Evolutionary conservation across 2,888 invertebrate genomes (phyloP).

Genomic region (Omphaloscelis lunosa): DNA sequence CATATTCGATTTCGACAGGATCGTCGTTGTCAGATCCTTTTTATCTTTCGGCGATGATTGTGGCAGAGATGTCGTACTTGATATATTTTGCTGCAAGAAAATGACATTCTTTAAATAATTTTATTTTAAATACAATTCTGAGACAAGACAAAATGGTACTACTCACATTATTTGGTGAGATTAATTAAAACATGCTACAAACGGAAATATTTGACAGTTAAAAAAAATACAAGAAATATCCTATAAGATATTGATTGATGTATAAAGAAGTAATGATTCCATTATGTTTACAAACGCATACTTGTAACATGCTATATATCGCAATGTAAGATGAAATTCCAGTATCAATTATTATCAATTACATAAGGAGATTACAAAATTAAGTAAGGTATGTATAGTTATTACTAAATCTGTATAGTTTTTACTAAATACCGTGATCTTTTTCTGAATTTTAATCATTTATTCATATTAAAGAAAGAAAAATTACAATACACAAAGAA

Average conservation of each 20-base stretch:
- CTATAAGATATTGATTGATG: slow-evolving; percentile 2
- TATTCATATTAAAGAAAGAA: background rate
- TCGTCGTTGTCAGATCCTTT: slow-evolving; percentile 92
- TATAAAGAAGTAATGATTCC: slow-evolving; percentile 4
- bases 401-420: background rate
- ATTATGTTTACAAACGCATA: slow-evolving; percentile 3
- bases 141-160: slow-evolving; percentile 23
- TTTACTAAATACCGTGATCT: background rate
- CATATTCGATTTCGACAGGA: slow-evolving; percentile 94
- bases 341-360: background rate
- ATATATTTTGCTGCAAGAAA: slow-evolving; percentile 90
- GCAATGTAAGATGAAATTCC: slow-evolving; percentile 6
- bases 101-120: background rate
- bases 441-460: background rate
- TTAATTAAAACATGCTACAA: slow-evolving; percentile 59
- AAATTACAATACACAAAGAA: slow-evolving; percentile 33
- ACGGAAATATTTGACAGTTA: background rate
- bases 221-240: slow-evolving; percentile 11
- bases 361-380: background rate
- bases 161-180: slow-evolving; percentile 64
- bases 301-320: slow-evolving; percentile 38
- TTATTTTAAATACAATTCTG: background rate
- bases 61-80: slow-evolving; percentile 86
- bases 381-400: background rate
- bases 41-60: slow-evolving; percentile 90